Evolutionary conservation across 2,113 vertebrate genomes (phyloP).

Genomic region (Rhipidura dahli): DNA sequence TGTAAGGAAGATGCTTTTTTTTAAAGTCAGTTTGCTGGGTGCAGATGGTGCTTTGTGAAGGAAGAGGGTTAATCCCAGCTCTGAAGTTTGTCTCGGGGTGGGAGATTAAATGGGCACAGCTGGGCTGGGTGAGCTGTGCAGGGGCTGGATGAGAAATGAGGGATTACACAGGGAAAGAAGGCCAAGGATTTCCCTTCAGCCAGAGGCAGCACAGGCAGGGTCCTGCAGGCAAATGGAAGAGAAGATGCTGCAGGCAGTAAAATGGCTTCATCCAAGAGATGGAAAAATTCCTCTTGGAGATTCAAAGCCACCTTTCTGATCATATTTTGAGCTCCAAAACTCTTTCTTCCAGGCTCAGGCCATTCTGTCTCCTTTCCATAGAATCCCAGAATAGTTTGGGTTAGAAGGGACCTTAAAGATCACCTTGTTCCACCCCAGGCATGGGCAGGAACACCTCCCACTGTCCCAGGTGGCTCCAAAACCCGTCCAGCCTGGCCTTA

Average conservation of each 20-base stretch:
- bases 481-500: fast-evolving
- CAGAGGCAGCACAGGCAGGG: background rate
- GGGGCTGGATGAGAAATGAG: background rate
- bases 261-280: background rate
- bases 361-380: background rate
- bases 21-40: background rate
- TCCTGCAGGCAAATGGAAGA: background rate
- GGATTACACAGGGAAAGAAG: background rate
- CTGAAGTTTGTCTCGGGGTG: background rate
- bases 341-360: background rate
- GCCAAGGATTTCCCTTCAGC: background rate
- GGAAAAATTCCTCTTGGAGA: background rate
- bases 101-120: background rate
- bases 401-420: background rate
- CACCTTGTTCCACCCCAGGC: fast-evolving
- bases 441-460: background rate
- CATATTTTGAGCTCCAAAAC: background rate
- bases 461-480: fast-evolving
- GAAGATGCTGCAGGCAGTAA: background rate
- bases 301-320: fast-evolving
- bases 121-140: background rate
- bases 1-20: background rate
- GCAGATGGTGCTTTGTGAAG: background rate
- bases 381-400: background rate
- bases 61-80: background rate